These are phyloP conservation scores for Atta texana DNA, from an alignment of 1,140 invertebrate species.

Conservation along the genomic window DNA sequence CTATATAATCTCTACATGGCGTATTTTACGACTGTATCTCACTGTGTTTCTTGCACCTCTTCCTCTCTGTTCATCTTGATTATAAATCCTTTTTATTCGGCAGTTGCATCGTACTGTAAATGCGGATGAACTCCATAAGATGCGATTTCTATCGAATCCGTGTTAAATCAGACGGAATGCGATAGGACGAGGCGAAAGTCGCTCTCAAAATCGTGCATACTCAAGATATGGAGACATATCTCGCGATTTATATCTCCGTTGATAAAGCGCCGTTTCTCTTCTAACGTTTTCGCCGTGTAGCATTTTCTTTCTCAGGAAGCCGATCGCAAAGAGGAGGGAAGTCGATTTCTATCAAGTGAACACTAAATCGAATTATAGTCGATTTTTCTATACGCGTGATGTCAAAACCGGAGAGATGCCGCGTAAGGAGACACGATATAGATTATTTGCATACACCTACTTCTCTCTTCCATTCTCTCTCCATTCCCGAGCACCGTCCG, in stretches of 20 bases:
- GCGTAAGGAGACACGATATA: constrained; percentile 39
- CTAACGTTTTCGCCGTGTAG: constrained; percentile 35
- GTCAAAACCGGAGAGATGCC: constrained; percentile 46
- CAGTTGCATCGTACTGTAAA: constrained; percentile 46
- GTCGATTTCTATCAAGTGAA: constrained; percentile 65
- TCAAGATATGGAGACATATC: constrained; percentile 32
- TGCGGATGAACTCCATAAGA: constrained; percentile 63
- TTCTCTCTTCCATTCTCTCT: neutral
- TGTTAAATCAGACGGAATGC: constrained; percentile 68
- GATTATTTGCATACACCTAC: constrained; percentile 31
- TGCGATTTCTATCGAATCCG: constrained; percentile 65
- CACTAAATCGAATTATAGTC: constrained; percentile 41
- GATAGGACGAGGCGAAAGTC: constrained; percentile 17
- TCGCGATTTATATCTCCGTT: constrained; percentile 66
- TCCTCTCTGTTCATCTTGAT: neutral
- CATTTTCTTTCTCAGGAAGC: neutral
- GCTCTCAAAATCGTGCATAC: constrained; percentile 54
- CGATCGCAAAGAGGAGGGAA: constrained; percentile 37
- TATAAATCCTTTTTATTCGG: constrained; percentile 66
- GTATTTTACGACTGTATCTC: neutral
- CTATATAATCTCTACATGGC: neutral
- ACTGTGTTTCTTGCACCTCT: neutral
- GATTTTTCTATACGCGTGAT: constrained; percentile 40
- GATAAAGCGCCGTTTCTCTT: constrained; percentile 61
- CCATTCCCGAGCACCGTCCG: neutral